phyloP scores from a whole-genome alignment of 2,888 invertebrate genomes.

The Zhuqinia jingwanae region DNA sequence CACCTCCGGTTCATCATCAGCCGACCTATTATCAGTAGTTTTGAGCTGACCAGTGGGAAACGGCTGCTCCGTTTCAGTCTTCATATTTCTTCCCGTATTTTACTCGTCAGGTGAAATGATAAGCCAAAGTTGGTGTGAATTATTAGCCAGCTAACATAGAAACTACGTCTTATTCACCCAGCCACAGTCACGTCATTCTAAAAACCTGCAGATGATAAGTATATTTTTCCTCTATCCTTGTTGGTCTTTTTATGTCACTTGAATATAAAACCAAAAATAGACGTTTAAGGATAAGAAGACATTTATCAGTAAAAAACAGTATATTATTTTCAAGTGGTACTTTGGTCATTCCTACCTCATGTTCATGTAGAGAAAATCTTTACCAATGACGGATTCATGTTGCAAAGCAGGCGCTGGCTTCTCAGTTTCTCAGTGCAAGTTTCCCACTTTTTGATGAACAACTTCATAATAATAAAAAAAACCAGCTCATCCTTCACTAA shows the following conservation, averaged over 20 bases:
- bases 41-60: conserved; percentile 65
- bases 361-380: conserved; percentile 55
- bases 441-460: conserved; percentile 17
- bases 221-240: not conserved
- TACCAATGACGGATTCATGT: conserved; percentile 48
- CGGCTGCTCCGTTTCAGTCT: conserved; percentile 74
- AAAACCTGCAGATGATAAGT: conserved; percentile 2
- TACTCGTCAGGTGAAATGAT: not conserved
- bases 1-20: conserved; percentile 20
- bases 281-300: conserved; percentile 17
- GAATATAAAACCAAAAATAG: conserved; percentile 10
- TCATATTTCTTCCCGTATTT: conserved; percentile 58
- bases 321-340: conserved; percentile 22
- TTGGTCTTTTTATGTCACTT: no score
- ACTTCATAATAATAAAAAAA: not conserved
- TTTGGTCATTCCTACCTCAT: conserved; percentile 17
- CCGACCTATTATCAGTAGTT: conserved; percentile 38
- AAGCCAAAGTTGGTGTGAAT: not conserved
- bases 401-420: conserved; percentile 55
- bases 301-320: conserved; percentile 26
- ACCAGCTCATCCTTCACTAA: not conserved
- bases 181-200: conserved; percentile 2
- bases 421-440: conserved; percentile 49
- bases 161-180: conserved; percentile 27
- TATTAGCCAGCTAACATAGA: not conserved